Evolutionary conservation across 1,140 invertebrate genomes (phyloP).

Genomic region (Tetranychus urticae): DNA sequence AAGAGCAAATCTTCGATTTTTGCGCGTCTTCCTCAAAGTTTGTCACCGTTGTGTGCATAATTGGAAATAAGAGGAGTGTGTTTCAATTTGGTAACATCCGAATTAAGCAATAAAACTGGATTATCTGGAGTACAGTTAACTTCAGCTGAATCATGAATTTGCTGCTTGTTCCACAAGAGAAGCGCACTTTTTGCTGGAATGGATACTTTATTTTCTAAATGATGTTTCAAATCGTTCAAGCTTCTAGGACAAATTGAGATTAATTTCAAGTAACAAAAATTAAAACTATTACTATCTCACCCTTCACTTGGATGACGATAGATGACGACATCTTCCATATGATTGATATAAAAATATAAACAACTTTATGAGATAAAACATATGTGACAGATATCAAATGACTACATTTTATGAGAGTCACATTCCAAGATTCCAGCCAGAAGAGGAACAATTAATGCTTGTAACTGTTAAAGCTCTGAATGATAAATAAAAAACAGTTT

Average conservation of each 20-base stretch:
- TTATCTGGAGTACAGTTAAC: slow-evolving; percentile 33
- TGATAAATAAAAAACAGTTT: neutral
- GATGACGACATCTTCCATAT: slow-evolving; percentile 40
- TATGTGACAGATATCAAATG: slow-evolving; percentile 59
- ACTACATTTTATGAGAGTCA: slow-evolving; percentile 66
- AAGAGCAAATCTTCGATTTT: slow-evolving; percentile 63
- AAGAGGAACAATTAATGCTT: slow-evolving; percentile 61
- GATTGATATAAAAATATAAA: slow-evolving; percentile 52
- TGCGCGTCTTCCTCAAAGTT: slow-evolving; percentile 69
- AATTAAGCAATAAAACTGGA: slow-evolving; percentile 57
- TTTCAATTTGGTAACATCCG: slow-evolving; percentile 56
- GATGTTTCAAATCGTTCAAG: slow-evolving; percentile 42
- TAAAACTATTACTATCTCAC: slow-evolving; percentile 10
- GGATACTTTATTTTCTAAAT: slow-evolving; percentile 56
- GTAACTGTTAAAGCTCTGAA: slow-evolving; percentile 29
- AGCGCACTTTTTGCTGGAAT: slow-evolving; percentile 55
- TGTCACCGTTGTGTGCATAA: slow-evolving; percentile 46
- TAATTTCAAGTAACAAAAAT: neutral
- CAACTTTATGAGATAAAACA: slow-evolving; percentile 22
- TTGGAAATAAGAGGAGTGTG: slow-evolving; percentile 38
- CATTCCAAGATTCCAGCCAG: slow-evolving; percentile 73
- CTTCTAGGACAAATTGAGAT: neutral
- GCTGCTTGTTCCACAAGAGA: slow-evolving; percentile 41
- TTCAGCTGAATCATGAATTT: slow-evolving; percentile 40
- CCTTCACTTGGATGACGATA: slow-evolving; percentile 40